Base-by-base conservation (phyloP, 23 tunicate species). In the Aplidium turbinatum region DNA sequence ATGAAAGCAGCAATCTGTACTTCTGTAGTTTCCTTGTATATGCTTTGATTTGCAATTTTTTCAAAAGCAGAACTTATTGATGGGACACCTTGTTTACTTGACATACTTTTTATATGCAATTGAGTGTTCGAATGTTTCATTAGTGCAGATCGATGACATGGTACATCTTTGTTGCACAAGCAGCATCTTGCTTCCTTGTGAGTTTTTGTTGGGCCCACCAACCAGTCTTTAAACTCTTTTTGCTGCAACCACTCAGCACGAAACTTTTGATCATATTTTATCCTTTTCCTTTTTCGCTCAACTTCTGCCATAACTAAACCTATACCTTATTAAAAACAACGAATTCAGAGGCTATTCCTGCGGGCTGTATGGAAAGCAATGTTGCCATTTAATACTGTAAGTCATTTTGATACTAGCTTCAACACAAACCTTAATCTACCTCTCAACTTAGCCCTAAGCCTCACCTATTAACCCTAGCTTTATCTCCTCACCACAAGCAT, bases 151-250 rank as follows among this genome's bases (percentile, higher is more conserved):
- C 50, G 50, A 42, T 42, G 50, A 42, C 50, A 42, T 16, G 16
- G 11, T 11, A 42, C 50, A 11, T 42, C 50, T 42, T 16, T 42
- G 16, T 42, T 42, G 50, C 50, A 42, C 13, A 42, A 16, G 11
- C 13, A 42, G 16, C 50, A 42, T 42, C 50, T 42, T 42, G 50
- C 13, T 42, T 42, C 16, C 50, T 16, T 11, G 13, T 42, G 50
- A 42, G 50, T 42, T 9, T 42, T 42, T 16, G 50, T 42, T 9
- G 50, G 50, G 16, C 50, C 50, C 11, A 42, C 16, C 50, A 42
- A 42, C 50, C 50, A 42, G 50, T 42, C 50, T 42, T 42, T 42
- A n/a, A n/a, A n/a, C n/a, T n/a, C n/a, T n/a, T n/a, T n/a, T n/a
- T n/a, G n/a, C n/a, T n/a, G n/a, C n/a, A 42, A 16, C 50, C 50